A percentile compares a stretch with the other conserved stretches of the same genome.
These are phyloP conservation scores for Parauchenoglanis ngamensis DNA, from an alignment of 2,797 vertebrate genomes.

Conservation along the genomic window DNA sequence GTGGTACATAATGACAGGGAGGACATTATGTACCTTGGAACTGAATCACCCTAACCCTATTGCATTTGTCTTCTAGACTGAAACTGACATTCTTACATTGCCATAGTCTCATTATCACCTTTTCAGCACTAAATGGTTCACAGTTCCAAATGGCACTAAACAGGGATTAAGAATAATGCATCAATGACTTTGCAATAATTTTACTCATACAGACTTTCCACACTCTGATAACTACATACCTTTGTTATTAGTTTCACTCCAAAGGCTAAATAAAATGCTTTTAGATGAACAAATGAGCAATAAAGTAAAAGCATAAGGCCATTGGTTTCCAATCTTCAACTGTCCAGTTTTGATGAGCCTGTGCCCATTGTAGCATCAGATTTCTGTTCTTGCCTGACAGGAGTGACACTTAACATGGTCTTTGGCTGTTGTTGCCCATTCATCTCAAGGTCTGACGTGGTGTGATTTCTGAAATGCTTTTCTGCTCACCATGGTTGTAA, in stretches of 20 bases:
- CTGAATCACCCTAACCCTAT: neutral
- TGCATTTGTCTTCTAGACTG: neutral
- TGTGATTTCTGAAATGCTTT: neutral
- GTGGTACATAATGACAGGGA: neutral
- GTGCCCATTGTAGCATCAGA: neutral
- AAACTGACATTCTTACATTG: neutral
- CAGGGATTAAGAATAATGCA: neutral
- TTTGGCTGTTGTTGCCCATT: neutral
- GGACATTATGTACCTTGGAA: slow-evolving; percentile 15
- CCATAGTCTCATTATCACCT: neutral
- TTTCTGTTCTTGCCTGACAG: neutral
- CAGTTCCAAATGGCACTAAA: neutral
- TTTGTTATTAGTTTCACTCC: neutral
- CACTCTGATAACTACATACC: neutral
- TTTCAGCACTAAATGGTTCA: neutral
- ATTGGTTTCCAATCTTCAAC: neutral
- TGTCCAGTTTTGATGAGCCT: neutral
- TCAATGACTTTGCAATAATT: neutral
- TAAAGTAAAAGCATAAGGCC: neutral
- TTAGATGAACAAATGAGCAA: neutral
- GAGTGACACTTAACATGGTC: neutral
- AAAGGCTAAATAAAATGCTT: neutral
- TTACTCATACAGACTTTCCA: neutral
- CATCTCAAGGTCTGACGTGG: neutral
- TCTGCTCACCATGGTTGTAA: neutral